Evolutionary conservation across 2,888 invertebrate genomes (phyloP), one percentile per base, ranked within the genome.

Genomic region (Zaprionus obscuricornis): DNA sequence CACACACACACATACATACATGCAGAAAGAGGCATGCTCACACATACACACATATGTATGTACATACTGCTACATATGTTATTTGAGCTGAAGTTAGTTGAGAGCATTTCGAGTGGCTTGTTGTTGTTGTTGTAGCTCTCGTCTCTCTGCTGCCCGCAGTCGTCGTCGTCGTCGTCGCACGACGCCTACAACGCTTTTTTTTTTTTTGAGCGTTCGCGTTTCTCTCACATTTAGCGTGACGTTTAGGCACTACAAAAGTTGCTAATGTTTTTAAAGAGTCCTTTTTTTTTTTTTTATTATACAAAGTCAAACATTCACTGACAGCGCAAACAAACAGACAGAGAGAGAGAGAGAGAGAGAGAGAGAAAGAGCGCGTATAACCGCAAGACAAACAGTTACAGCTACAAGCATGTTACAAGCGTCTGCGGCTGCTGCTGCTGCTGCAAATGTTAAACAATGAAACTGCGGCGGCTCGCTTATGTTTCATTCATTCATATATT

Each of bases 191-290:
- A n/a, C n/a, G n/a, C n/a, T n/a, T n/a, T n/a, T n/a, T n/a, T n/a
- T n/a, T n/a, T n/a, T n/a, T n/a, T n/a, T n/a, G n/a, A n/a, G n/a
- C n/a, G n/a, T n/a, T n/a, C n/a, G n/a, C n/a, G n/a, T n/a, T n/a
- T n/a, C n/a, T 50, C 49, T 54, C 74, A 66, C 74, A 84, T 84
- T 69, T 67, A 73, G 68, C 77, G 45, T 47, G 50, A 49, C 81
- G 77, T 63, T 85, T 74, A 81, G 78, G 67, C 77, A 81, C 87
- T 81, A 85, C 82, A 85, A 81, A 83, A 85, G 84, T 78, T 84
- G 84, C 78, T 87, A 85, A 85, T 84, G 86, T 85, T 87, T 83
- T 87, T 85, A 84, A 86, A 85, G 82, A 78, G 74, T 67, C 84
- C 85, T 74, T 85, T 72, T n/a, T n/a, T n/a, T n/a, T n/a, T n/a